These are phyloP conservation scores for Paracyclopina nana DNA, from an alignment of 1,140 invertebrate species.

Conservation along the genomic window DNA sequence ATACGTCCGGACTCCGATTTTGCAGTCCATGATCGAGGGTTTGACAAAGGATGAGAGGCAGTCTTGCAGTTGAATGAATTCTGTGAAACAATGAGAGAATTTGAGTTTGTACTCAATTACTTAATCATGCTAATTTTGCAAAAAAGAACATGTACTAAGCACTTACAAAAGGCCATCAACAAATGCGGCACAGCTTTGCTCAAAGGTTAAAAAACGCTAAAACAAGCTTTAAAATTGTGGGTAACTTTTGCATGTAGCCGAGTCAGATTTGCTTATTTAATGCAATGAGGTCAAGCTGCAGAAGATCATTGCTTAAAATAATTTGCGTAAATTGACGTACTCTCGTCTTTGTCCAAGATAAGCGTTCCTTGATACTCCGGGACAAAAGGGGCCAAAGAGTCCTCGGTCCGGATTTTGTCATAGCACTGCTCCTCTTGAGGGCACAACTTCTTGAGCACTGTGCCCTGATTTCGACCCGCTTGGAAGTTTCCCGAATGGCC, in stretches of 20 bases:
- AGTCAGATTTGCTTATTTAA: too few relatives aligned
- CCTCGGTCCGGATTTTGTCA: conserved; percentile 62
- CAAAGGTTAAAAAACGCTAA: too few relatives aligned
- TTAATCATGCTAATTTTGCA: too few relatives aligned
- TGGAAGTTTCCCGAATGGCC: conserved; percentile 84
- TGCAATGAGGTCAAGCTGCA: too few relatives aligned
- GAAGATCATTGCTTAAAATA: too few relatives aligned
- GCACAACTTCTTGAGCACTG: conserved; percentile 78
- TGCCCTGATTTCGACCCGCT: conserved; percentile 70
- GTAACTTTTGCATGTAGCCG: too few relatives aligned
- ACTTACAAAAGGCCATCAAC: too few relatives aligned
- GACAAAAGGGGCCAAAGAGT: conserved; percentile 63
- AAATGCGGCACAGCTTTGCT: too few relatives aligned
- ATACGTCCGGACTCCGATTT: conserved; percentile 82
- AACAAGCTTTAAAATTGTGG: too few relatives aligned
- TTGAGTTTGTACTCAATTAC: too few relatives aligned
- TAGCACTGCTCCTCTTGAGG: conserved; percentile 70
- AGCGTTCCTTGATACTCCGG: conserved; percentile 73
- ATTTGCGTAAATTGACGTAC: conserved; percentile 1
- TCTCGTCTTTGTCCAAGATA: conserved; percentile 3
- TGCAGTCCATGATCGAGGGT: conserved; percentile 91
- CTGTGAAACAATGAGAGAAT: conserved; percentile 23
- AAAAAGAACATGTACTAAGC: too few relatives aligned
- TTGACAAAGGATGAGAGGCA: conserved; percentile 67
- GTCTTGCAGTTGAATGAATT: conserved; percentile 76